Conservation (phyloP, 2,888 invertebrate species). For the Polydesmus complanatus region DNA sequence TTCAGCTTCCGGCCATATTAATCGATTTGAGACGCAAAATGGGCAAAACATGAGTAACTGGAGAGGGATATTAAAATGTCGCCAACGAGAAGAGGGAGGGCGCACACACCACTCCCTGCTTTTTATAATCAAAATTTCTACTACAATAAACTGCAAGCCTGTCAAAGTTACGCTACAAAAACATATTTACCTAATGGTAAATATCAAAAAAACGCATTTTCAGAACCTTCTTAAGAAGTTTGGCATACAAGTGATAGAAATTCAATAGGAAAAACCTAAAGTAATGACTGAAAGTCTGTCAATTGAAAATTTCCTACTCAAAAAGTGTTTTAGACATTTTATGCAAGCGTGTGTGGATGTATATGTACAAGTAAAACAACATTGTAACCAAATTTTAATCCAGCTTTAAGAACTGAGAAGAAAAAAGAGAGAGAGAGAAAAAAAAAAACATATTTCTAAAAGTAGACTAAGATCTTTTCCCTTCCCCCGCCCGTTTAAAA, state of each 20-base stretch:
- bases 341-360: not conserved
- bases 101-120: not conserved
- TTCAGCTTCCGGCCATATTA: not conserved
- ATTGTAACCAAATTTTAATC: not conserved
- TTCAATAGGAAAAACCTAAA: not conserved
- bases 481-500: not conserved
- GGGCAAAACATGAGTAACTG: too few species aligned
- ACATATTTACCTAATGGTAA: too few species aligned
- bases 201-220: not conserved
- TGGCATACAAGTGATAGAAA: not conserved
- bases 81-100: too few species aligned
- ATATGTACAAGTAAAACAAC: not conserved
- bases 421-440: too few species aligned
- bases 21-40: not conserved
- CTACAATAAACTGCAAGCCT: not conserved
- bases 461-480: not conserved
- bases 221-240: not conserved
- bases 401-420: not conserved
- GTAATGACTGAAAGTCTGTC: not conserved
- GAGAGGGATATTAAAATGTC: too few species aligned
- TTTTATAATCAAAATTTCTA: not conserved
- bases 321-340: not conserved
- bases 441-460: not conserved
- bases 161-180: not conserved
- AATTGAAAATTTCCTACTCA: not conserved